Percentiles rank a stretch among this genome's conserved stretches.
These are phyloP conservation scores for Psix sp. DNA, from an alignment of 1,140 invertebrate species.

Conservation along the genomic window DNA sequence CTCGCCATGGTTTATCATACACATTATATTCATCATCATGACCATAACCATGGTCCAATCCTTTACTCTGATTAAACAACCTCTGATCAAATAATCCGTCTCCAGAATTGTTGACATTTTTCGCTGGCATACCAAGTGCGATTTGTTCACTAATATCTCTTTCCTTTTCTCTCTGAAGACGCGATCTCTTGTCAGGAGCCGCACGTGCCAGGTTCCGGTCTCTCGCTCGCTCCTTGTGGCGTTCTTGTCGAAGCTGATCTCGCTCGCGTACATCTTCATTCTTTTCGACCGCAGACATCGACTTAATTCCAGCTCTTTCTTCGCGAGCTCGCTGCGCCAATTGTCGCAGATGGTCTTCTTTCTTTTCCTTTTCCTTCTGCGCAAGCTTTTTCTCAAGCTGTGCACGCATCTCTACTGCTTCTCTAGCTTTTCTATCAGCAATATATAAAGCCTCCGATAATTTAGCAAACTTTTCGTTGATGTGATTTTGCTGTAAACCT, in stretches of 20 bases:
- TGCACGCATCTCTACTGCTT: conserved; percentile 96
- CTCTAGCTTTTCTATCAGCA: conserved; percentile 97
- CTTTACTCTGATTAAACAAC: conserved; percentile 96
- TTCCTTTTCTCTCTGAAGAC: conserved; percentile 93
- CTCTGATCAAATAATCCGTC: conserved; percentile 97
- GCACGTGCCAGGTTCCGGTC: conserved; percentile 95
- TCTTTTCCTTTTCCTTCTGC: conserved; percentile 98
- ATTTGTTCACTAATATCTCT: conserved; percentile 99
- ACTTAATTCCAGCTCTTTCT: conserved; percentile 91
- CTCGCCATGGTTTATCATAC: conserved; percentile 97
- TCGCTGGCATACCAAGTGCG: conserved; percentile 95
- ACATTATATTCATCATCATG: conserved; percentile 99
- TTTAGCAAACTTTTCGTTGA: conserved; percentile 99
- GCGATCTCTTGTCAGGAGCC: conserved; percentile 94
- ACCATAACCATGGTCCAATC: conserved; percentile 97
- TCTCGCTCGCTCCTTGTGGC: conserved; percentile 93
- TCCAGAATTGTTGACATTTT: conserved; percentile 81
- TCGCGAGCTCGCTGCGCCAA: conserved; percentile 97
- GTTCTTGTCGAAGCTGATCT: conserved; percentile 91
- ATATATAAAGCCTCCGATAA: conserved; percentile 98
- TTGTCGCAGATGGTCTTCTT: conserved; percentile 95
- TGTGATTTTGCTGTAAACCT: conserved; percentile 97
- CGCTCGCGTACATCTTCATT: conserved; percentile 90
- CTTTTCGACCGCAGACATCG: conserved; percentile 75
- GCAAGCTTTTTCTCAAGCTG: conserved; percentile 97